phyloP scores from a whole-genome alignment of 2,797 vertebrate genomes.

The Alfaro cultratus region DNA sequence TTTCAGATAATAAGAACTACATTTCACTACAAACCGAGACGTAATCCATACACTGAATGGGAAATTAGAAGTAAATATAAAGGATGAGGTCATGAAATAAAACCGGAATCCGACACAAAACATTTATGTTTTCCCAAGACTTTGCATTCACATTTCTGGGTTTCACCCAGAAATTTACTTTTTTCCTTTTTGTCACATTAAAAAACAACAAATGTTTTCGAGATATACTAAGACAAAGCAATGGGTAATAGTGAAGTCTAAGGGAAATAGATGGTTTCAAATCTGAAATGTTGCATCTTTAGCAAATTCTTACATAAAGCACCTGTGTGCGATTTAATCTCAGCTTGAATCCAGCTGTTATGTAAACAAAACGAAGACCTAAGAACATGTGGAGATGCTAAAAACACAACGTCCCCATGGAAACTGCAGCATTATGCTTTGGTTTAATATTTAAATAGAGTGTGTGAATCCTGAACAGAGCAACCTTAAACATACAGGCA shows the following conservation, averaged over 20 bases:
- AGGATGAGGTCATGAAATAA: not conserved
- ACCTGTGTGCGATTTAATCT: not conserved
- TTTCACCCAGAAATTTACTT: not conserved
- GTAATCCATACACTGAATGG: not conserved
- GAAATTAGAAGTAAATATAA: not conserved
- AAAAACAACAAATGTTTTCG: not conserved
- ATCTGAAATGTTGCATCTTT: not conserved
- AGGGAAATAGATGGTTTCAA: not conserved
- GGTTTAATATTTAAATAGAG: not conserved
- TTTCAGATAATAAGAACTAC: constrained; percentile 1
- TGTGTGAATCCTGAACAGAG: not conserved
- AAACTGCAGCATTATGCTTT: not conserved
- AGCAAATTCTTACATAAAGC: too few species aligned
- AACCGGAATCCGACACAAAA: not conserved
- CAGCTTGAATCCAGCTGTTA: not conserved
- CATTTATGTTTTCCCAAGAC: not conserved
- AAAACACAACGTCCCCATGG: not conserved
- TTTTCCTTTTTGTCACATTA: not conserved
- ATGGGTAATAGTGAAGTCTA: not conserved
- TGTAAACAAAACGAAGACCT: not conserved
- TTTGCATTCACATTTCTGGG: not conserved
- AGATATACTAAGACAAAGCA: not conserved
- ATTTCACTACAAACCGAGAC: not conserved
- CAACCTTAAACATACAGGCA: not conserved
- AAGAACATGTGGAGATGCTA: not conserved